Percentiles rank a stretch among this genome's conserved stretches.
Evolutionary conservation across 1,140 invertebrate species (phyloP).

Genomic region (Trachymyrmex septentrionalis): DNA sequence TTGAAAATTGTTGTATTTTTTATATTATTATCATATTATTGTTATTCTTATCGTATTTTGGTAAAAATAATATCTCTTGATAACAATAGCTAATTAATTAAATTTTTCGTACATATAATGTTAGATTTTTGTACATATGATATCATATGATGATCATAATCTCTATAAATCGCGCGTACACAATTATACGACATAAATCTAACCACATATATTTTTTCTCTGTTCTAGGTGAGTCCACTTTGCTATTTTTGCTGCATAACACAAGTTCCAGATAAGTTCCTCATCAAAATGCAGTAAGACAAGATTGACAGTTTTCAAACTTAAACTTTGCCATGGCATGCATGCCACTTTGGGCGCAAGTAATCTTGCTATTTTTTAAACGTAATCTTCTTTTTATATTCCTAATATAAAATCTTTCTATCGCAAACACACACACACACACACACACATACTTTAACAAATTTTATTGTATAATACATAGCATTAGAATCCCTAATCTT

Average conservation of each 20-base stretch:
- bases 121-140: background rate
- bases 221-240: slow-evolving; percentile 51
- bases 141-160: background rate
- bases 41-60: too few species aligned
- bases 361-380: background rate
- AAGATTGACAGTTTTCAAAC: background rate
- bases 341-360: background rate
- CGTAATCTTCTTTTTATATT: background rate
- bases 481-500: background rate
- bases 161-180: background rate
- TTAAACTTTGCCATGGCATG: background rate
- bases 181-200: background rate
- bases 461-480: background rate
- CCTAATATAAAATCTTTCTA: background rate
- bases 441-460: background rate
- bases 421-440: too few species aligned
- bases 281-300: slow-evolving; percentile 19
- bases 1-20: too few species aligned
- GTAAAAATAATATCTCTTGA: background rate
- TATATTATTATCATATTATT: too few species aligned
- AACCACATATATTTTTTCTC: background rate
- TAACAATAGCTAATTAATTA: background rate
- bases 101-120: background rate
- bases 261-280: background rate
- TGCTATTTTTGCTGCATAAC: background rate